These are phyloP conservation scores for Pogonocherus hispidulus DNA, from an alignment of 2,888 invertebrate species.

Conservation along the genomic window DNA sequence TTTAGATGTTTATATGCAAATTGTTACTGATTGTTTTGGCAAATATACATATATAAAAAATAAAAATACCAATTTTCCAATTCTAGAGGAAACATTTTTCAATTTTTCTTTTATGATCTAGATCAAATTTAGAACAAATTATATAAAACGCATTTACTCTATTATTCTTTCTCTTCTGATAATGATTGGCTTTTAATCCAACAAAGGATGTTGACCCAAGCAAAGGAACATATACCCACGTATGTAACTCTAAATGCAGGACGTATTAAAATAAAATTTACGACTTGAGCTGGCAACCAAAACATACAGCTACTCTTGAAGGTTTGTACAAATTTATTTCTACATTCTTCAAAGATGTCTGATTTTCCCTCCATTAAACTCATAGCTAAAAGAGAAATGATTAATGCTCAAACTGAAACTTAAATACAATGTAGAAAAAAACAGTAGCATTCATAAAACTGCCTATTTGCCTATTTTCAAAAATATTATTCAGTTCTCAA, in stretches of 20 bases:
- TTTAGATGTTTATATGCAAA: too few relatives aligned
- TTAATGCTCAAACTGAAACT: neutral
- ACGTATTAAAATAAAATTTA: slow-evolving; percentile 83
- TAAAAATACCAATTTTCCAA: too few relatives aligned
- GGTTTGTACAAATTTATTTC: slow-evolving; percentile 79
- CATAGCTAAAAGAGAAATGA: slow-evolving; percentile 73
- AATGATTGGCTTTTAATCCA: slow-evolving; percentile 78
- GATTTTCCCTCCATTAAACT: slow-evolving; percentile 80
- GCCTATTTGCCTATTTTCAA: too few relatives aligned
- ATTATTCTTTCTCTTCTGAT: too few relatives aligned
- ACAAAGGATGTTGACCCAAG: slow-evolving; percentile 89
- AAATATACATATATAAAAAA: too few relatives aligned
- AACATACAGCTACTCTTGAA: slow-evolving; percentile 83
- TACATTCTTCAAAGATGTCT: slow-evolving; percentile 80
- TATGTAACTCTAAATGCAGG: slow-evolving; percentile 82
- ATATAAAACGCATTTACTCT: too few relatives aligned
- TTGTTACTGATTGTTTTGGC: too few relatives aligned
- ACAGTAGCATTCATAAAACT: neutral
- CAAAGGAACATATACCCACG: slow-evolving; percentile 82
- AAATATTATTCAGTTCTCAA: too few relatives aligned
- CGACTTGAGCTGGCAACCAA: slow-evolving; percentile 86
- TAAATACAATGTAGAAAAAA: neutral
- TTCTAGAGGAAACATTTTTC: too few relatives aligned
- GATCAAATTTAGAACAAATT: too few relatives aligned
- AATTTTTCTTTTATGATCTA: too few relatives aligned